Base-by-base conservation (phyloP, 1,140 invertebrate species). In the Limonius californicus region DNA sequence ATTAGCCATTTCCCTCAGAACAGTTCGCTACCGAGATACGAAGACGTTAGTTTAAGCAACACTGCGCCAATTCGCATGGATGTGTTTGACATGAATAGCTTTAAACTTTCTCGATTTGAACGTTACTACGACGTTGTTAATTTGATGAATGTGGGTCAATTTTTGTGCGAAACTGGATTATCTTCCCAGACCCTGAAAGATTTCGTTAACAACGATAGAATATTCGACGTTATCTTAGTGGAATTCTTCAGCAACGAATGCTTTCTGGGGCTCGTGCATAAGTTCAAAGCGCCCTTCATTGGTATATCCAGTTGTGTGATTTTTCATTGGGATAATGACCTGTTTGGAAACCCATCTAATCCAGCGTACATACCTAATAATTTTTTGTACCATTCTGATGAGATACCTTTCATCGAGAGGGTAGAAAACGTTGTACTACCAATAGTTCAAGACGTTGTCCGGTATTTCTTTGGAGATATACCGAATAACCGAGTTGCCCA, bases 211-310 rank as follows among this genome's bases (percentile, higher is more conserved):
- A 77, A 66, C 75, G 76, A 60, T 71, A 12, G 65, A 53, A 54
- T 42, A 18, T 89, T 82, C 62, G 87, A 90, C 71, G 65, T 89
- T 0, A 79, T 87, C 9, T 68, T 90, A 0, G 76, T 82, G 1
- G 87, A 89, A 73, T 79, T 80, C 45, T 89, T 89, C 67, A 88
- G 87, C 53, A 83, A 79, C 39, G 84, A 89, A 63, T 90, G 87
- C 70, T 82, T 83, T 66, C 63, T 72, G 7, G 20, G 71, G 3
- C 45, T 77, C 2, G 79, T 82, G 27, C 76, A 84, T 56, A 81
- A 84, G 63, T 79, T 86, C n/a, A 76, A 83, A 58, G 81, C 81
- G 2, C 87, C 87, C 0, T 79, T 85, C 1, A 83, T 90, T 11
- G 79, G 78, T 0, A 57, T 83, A 11, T 78, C 77, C 54, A 81